Evolutionary conservation across 2,797 vertebrate species (phyloP), one percentile per base, ranked within the genome.

Genomic region (Loriculus beryllinus): DNA sequence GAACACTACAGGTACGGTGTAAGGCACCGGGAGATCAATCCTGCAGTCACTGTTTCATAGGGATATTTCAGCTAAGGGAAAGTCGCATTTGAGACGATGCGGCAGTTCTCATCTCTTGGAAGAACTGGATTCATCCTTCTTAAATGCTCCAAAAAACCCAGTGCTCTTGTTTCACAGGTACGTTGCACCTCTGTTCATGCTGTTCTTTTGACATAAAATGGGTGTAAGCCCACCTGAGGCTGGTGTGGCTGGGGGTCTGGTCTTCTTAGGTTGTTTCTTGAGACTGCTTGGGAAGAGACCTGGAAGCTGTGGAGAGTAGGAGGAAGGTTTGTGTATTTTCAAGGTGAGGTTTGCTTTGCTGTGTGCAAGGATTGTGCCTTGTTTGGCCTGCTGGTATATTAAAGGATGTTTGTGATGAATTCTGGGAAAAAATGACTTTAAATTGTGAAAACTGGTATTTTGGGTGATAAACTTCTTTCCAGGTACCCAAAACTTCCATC

Each of bases 121-220:
- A 93, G 84, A 89, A 37, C 16, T 82, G 95, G 78, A 90, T 93
- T 90, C 57, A 51, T 88, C 52, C 26, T 91, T 72, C 33, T 72
- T 39, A 67, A 35, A 40, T 7, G 25, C 39, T 93, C 18, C 42
- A 4, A 26, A 64, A 77, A 51, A 3, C 1, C 4, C 14, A 57
- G 33, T 77, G 62, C 35, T 39, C 56, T 76, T 26, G 65, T 51
- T 70, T 85, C 82, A 39, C 84, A 94, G 95, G 92, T 95, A 95
- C 0, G 93, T 94, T 67, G 18, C 26, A 29, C 42, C 48, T 92
- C 35, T 1, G 5, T 79, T 88, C 35, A 25, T 76, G 54, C 80
- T 79, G n/a, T 39, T 72, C 8, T 83, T 84, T 59, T 54, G 56
- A 37, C 39, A 35, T 13, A 26, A 54, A 72, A 67, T 20, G 76